Percentiles rank a stretch among this genome's conserved stretches.
These are phyloP conservation scores for Isoperla grammatica DNA, from an alignment of 2,888 invertebrate genomes.

Conservation along the genomic window DNA sequence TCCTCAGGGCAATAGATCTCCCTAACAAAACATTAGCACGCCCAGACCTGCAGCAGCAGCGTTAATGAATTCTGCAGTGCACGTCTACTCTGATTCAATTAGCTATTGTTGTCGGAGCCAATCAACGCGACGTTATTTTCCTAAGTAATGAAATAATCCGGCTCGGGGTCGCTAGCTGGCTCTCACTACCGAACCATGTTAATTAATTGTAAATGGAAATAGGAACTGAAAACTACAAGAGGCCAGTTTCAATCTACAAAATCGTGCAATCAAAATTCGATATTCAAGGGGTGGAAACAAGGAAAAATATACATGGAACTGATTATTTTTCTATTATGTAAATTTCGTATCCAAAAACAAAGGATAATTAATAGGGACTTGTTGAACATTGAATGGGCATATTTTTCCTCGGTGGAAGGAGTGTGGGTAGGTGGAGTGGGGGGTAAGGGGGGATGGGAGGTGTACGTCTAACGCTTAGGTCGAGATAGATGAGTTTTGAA, in stretches of 20 bases:
- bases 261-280: too few species aligned
- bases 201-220: conserved; percentile 10
- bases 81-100: conserved; percentile 2
- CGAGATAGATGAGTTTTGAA: too few species aligned
- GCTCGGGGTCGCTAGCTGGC: neutral
- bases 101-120: conserved; percentile 1
- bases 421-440: neutral
- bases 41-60: too few species aligned
- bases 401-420: neutral
- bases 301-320: neutral
- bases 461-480: too few species aligned
- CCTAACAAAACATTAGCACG: too few species aligned
- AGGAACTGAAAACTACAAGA: too few species aligned
- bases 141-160: conserved; percentile 9
- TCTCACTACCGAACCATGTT: neutral
- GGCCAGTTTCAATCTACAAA: too few species aligned
- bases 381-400: neutral
- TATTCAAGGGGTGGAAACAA: too few species aligned
- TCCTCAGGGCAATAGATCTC: too few species aligned
- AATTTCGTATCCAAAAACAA: conserved; percentile 2
- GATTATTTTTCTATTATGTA: neutral
- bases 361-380: conserved; percentile 8
- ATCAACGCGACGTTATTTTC: conserved; percentile 3
- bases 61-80: neutral
- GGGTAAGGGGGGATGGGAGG: neutral